Conservation (phyloP, 2,797 vertebrate genomes). For the Cuculus canorus region DNA sequence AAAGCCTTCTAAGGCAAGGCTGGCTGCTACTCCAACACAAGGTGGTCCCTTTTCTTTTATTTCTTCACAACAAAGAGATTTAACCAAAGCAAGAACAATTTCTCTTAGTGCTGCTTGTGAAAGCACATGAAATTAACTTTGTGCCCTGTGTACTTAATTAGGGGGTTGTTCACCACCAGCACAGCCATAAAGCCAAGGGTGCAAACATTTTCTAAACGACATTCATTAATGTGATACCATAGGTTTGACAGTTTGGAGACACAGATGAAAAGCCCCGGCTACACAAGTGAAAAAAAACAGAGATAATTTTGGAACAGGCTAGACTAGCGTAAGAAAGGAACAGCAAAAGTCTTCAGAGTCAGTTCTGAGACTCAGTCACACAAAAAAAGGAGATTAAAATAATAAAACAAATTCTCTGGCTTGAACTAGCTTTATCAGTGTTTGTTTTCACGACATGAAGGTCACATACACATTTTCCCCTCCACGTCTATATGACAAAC, state of each 20-base stretch:
- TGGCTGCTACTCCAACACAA: neutral
- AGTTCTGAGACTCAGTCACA: neutral
- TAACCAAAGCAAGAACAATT: neutral
- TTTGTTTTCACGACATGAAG: neutral
- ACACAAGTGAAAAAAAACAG: neutral
- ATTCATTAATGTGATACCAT: neutral
- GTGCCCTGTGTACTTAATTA: rapidly evolving
- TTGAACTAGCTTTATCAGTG: neutral
- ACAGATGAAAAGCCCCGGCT: neutral
- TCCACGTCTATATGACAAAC: rapidly evolving
- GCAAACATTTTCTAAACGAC: neutral
- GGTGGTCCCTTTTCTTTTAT: neutral
- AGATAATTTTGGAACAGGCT: neutral
- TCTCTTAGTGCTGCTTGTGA: neutral
- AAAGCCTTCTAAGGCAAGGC: neutral
- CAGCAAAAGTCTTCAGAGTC: neutral
- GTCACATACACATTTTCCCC: neutral
- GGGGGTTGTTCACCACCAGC: neutral
- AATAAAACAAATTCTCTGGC: neutral
- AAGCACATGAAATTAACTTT: neutral
- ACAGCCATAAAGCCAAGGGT: neutral
- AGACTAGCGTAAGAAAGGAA: neutral
- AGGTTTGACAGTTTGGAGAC: neutral
- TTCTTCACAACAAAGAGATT: neutral
- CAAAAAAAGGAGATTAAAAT: neutral